These are phyloP conservation scores for Ciconia maguari DNA, from an alignment of 2,113 vertebrate genomes.

Conservation along the genomic window DNA sequence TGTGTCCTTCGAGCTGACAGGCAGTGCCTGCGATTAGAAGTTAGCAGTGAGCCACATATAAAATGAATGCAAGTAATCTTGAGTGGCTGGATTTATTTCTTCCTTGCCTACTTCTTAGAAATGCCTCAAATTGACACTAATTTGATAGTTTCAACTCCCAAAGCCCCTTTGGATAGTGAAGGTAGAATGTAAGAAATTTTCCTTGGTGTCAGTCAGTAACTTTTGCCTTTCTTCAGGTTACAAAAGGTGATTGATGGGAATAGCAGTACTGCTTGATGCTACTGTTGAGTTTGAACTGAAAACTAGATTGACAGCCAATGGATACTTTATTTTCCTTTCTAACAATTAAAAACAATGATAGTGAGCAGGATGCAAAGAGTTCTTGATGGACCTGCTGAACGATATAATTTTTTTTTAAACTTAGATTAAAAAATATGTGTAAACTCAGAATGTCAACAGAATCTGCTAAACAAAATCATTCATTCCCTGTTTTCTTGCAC, in stretches of 20 bases:
- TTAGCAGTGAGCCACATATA: constrained; percentile 3
- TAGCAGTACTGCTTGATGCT: background rate
- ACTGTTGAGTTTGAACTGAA: background rate
- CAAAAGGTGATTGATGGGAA: constrained; percentile 51
- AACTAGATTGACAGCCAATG: background rate
- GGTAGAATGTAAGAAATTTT: constrained; percentile 43
- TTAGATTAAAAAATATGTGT: background rate
- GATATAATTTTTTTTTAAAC: background rate
- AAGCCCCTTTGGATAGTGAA: constrained; percentile 16
- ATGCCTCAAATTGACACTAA: constrained; percentile 64
- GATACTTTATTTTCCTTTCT: background rate
- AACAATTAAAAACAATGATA: background rate
- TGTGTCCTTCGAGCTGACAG: constrained; percentile 28
- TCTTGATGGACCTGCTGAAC: background rate
- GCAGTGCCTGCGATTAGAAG: background rate
- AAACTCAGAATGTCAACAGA: background rate
- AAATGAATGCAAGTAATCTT: constrained; percentile 49
- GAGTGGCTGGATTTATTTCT: background rate
- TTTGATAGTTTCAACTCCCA: constrained; percentile 62
- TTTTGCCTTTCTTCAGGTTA: constrained; percentile 46
- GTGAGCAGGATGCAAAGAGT: background rate
- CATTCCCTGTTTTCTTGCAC: background rate
- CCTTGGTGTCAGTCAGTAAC: constrained; percentile 48
- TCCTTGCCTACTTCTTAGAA: constrained; percentile 37
- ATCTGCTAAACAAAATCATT: background rate